A percentile compares a stretch with the other conserved stretches of the same genome.
Conservation (phyloP, 2,888 invertebrate genomes). For the Cylindroiulus punctatus region DNA sequence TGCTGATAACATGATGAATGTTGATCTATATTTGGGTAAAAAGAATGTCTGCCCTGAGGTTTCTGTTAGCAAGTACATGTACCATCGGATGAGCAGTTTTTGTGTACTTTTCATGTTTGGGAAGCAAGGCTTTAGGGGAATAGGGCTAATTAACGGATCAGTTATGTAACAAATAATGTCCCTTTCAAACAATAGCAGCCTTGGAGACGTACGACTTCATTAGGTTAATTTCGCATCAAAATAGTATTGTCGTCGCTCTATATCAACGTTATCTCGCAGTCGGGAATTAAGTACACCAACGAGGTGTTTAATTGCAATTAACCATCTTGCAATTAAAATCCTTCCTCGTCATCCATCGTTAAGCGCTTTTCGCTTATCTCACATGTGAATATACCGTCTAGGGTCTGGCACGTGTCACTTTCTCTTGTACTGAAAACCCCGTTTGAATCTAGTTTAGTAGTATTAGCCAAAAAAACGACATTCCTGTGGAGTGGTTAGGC, state of each 20-base stretch:
- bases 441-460: too few species aligned
- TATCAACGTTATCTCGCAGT: background rate
- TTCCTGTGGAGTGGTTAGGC: background rate
- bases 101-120: too few species aligned
- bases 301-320: constrained; percentile 18
- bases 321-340: background rate
- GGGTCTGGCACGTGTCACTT: too few species aligned
- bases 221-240: background rate
- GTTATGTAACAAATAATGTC: too few species aligned
- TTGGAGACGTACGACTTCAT: background rate
- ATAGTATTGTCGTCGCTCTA: background rate
- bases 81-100: too few species aligned
- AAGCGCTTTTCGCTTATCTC: background rate
- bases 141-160: too few species aligned
- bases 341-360: background rate
- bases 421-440: too few species aligned
- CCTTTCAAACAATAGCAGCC: background rate
- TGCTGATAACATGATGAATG: too few species aligned
- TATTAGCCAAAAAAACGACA: background rate
- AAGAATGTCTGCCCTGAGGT: too few species aligned
- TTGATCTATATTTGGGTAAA: too few species aligned
- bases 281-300: background rate
- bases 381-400: background rate
- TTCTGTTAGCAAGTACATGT: too few species aligned
- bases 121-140: too few species aligned